Base-by-base conservation (phyloP, 2,113 vertebrate genomes). In the Notothenia rossii region DNA sequence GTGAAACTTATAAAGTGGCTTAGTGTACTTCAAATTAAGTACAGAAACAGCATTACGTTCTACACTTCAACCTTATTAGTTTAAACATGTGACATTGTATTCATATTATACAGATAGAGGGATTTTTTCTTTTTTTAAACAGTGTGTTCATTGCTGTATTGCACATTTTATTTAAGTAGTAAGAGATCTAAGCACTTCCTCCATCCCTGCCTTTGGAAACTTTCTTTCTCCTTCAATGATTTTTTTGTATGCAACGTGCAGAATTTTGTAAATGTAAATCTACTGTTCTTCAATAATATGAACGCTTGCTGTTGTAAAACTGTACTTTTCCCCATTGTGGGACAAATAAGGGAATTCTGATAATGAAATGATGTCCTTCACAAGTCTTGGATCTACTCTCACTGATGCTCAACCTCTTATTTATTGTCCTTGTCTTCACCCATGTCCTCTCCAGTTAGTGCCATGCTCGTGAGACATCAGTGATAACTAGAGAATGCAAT, bases 401-500 rank as follows among this genome's bases (percentile, higher is more conserved):
- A 12, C 15, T 46, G 51, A 33, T 49, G 49, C 68, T 63, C 46
- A 29, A 8, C 62, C 40, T 40, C 40, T 13, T 62, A 55, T 10
- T 40, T 56, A 3, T 79, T 49, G 25, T 55, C 33, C 56, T 7
- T 36, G n/a, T 69, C 64, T 54, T 62, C 20, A 51, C 49, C 36
- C 36, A n/a, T 10, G 15, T 40, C 60, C 64, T 60, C 69, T 70
- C 51, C 51, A 54, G 12, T 71, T 25, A 59, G 8, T 4, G 3
- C 17, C 8, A 4, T 25, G 60, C 64, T 74, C 76, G 64, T 4
- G 18, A 75, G 68, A 63, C 69, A 40, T 22, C 11, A 8, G 55
- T 22, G 1, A 75, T 77, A 81, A n/a, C n/a, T n/a, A n/a, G n/a
- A n/a, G n/a, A n/a, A n/a, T n/a, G n/a, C n/a, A n/a, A n/a, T n/a